Evolutionary conservation across 2,797 vertebrate genomes (phyloP).

Genomic region (Halcyon smyrnensis): DNA sequence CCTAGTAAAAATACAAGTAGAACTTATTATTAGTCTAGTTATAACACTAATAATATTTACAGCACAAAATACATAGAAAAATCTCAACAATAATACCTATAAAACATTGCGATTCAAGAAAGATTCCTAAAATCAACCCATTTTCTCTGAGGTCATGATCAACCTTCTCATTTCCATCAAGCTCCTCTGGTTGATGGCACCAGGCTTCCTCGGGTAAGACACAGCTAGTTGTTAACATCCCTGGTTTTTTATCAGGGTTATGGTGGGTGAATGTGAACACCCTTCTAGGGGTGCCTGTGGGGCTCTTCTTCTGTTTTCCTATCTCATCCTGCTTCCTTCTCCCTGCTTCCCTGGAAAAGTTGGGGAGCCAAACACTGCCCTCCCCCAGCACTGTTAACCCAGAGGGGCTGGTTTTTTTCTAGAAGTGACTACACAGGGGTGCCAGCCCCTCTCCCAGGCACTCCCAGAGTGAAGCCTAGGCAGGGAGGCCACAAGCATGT

Average conservation of each 20-base stretch:
- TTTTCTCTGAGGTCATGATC: not conserved
- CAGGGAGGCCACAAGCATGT: not conserved
- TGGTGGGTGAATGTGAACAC: not conserved
- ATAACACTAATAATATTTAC: not conserved
- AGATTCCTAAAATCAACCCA: not conserved
- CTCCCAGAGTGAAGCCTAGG: fast-evolving
- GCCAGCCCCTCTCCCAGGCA: fast-evolving
- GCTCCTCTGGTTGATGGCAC: not conserved
- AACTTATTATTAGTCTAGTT: not conserved
- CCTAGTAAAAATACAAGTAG: not conserved
- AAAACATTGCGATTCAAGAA: not conserved
- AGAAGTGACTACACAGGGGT: fast-evolving
- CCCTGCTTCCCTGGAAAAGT: not conserved
- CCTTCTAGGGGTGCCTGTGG: not conserved
- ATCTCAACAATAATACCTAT: not conserved
- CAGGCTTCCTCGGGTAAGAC: not conserved
- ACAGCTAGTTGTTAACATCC: not conserved
- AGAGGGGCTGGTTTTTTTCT: too few relatives aligned
- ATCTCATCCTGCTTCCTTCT: not conserved
- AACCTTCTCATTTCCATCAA: not conserved
- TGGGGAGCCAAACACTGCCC: fast-evolving
- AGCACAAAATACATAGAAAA: not conserved
- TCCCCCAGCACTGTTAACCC: fast-evolving
- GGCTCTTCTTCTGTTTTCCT: not conserved
- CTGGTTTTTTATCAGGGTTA: not conserved